Conservation (phyloP, 2,888 invertebrate species). For the Auanema sp. region DNA sequence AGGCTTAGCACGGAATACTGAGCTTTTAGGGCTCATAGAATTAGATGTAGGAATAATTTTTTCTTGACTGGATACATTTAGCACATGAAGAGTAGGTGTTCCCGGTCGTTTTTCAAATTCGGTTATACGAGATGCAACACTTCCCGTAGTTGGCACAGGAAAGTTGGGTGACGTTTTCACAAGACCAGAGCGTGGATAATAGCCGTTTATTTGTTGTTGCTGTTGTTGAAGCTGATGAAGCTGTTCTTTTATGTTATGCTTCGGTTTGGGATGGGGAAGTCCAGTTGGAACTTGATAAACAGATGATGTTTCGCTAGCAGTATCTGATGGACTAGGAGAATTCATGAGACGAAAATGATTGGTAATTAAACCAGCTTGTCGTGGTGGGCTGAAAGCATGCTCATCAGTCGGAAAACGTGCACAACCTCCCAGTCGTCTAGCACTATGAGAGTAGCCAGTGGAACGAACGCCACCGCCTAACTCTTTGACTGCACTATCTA, state of each 20-base stretch:
- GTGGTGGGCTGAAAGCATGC: conserved; percentile 40
- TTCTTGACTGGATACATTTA: conserved; percentile 17
- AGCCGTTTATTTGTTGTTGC: conserved; percentile 5
- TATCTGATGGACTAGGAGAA: conserved; percentile 40
- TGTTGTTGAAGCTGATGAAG: conserved; percentile 39
- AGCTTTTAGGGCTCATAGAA: conserved; percentile 56
- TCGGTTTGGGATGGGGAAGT: conserved; percentile 62
- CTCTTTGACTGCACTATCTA: conserved; percentile 50
- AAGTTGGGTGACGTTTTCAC: conserved; percentile 43
- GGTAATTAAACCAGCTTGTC: conserved; percentile 18
- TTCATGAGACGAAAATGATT: conserved; percentile 25
- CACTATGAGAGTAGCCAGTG: conserved; percentile 19
- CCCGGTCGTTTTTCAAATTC: conserved; percentile 57
- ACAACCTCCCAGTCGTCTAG: conserved; percentile 43
- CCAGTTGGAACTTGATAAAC: conserved; percentile 48
- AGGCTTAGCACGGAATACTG: conserved; percentile 60
- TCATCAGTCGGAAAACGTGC: conserved; percentile 57
- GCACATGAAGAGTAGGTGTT: conserved; percentile 42
- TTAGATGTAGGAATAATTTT: conserved; percentile 13
- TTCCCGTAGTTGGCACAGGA: conserved; percentile 56
- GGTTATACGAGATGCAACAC: conserved; percentile 57
- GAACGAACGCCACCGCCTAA: conserved; percentile 8
- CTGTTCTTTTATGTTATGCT: conserved; percentile 63
- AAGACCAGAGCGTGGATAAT: conserved; percentile 13
- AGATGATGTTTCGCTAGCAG: conserved; percentile 40